Base-by-base conservation (phyloP, 2,797 vertebrate species). In the Alosa sapidissima region DNA sequence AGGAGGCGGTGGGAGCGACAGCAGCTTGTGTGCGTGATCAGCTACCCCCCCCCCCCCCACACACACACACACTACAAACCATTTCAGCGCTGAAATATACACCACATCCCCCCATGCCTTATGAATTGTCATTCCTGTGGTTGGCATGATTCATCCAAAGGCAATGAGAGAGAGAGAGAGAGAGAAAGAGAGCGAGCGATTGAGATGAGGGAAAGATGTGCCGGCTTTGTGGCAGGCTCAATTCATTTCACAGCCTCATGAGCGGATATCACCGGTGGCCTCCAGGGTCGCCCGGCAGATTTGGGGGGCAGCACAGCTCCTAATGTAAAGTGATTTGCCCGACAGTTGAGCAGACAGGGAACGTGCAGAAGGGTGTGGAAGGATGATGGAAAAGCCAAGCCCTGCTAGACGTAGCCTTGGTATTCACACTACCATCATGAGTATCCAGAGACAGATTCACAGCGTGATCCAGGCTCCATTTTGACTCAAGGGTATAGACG, bases 261-360 rank as follows among this genome's bases (percentile, higher is more conserved):
- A 75, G 68, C 36, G 68, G 68, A 75, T 75, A 75, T 75, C 68
- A 75, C 33, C 36, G 13, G 68, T 16, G 36, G 68, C 36, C 68
- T 41, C 33, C 68, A 41, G 33, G 68, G 68, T 75, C 68, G 9
- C 13, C 33, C 1, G 88, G 86, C 82, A 90, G 89, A 87, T 89
- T n/a, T 19, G 65, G 68, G 68, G 68, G 5, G 68, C 33, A 65
- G 33, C 16, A 14, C 36, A 14, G 33, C 68, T 75, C 13, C 33
- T 75, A 36, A 16, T 75, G 13, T 75, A 45, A 41, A 75, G 68
- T 75, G 68, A 75, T 75, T 75, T 65, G n/a, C 60, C 9, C 41
- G 60, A 28, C 8, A 11, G 60, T 21, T 75, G 33, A 75, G 68
- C 68, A 41, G 68, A 19, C 33, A 41, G 33, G 33, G 13, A 16